Conservation (phyloP, 2,888 invertebrate species). For the Andrena hattorfiana region DNA sequence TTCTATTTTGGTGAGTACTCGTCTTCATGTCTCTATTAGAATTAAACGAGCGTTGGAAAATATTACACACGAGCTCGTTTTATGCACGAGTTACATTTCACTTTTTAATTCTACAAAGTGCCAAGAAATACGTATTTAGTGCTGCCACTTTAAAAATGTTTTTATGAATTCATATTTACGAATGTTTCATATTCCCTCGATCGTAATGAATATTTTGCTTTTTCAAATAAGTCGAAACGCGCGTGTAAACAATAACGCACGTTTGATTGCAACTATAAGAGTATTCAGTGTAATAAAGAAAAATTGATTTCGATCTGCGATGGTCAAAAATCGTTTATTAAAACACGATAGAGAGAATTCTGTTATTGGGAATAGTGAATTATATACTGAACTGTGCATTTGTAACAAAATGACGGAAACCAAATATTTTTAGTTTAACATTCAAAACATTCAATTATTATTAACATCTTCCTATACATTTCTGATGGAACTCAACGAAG, state of each 20-base stretch:
- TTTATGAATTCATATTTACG: neutral
- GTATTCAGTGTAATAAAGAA: neutral
- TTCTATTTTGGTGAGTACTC: slow-evolving; percentile 1
- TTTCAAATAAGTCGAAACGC: neutral
- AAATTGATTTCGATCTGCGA: no score
- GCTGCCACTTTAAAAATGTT: neutral
- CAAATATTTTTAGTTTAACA: no score
- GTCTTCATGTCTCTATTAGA: neutral
- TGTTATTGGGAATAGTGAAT: no score
- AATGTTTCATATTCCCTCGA: neutral
- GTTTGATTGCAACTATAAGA: neutral
- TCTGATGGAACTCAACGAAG: no score
- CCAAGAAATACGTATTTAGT: no score
- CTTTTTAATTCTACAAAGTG: no score
- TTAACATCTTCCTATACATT: no score
- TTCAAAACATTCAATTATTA: no score
- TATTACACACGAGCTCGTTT: neutral
- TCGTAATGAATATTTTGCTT: neutral
- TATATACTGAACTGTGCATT: no score
- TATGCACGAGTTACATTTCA: neutral
- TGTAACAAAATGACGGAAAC: no score
- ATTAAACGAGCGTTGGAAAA: neutral
- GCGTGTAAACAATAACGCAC: neutral
- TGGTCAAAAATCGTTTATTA: no score
- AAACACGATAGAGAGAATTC: no score